phyloP scores from a whole-genome alignment of 23 tunicate genomes.

The Halocynthia aurantium region DNA sequence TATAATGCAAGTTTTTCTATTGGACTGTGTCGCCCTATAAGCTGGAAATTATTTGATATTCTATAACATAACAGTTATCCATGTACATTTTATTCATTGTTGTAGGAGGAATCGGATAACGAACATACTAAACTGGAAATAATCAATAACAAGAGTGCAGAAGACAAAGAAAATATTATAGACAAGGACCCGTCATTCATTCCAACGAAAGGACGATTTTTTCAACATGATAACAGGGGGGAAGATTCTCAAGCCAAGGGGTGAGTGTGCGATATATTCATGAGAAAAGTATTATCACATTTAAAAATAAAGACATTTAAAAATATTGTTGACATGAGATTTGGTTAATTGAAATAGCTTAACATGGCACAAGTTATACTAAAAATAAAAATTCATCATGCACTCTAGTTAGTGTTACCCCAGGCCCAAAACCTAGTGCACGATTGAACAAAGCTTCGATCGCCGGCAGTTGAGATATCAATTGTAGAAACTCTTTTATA shows the following conservation, averaged over 20 bases:
- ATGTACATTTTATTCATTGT: not conserved
- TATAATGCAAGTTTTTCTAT: not conserved
- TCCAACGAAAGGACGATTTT: slow-evolving; percentile 78
- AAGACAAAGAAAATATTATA: slow-evolving; percentile 23
- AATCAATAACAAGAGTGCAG: not conserved
- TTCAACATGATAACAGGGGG: slow-evolving; percentile 65
- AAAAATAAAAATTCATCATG: no score
- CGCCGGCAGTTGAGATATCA: no score
- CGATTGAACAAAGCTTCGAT: no score
- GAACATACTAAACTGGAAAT: slow-evolving; percentile 22
- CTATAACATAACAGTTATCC: not conserved
- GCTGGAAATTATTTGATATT: not conserved
- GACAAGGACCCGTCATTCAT: slow-evolving; percentile 59
- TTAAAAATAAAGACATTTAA: no score
- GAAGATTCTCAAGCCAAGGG: slow-evolving; percentile 18
- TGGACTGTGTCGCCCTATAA: not conserved
- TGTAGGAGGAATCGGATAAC: slow-evolving; percentile 28
- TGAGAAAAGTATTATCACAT: no score
- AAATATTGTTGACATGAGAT: no score
- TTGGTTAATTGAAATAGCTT: no score
- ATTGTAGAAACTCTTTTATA: no score
- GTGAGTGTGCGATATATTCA: not conserved
- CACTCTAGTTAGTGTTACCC: no score
- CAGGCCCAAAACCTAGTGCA: no score
- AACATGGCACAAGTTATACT: no score